phyloP scores from a whole-genome alignment of 2,888 invertebrate genomes.

The Nomada ruficornis region DNA sequence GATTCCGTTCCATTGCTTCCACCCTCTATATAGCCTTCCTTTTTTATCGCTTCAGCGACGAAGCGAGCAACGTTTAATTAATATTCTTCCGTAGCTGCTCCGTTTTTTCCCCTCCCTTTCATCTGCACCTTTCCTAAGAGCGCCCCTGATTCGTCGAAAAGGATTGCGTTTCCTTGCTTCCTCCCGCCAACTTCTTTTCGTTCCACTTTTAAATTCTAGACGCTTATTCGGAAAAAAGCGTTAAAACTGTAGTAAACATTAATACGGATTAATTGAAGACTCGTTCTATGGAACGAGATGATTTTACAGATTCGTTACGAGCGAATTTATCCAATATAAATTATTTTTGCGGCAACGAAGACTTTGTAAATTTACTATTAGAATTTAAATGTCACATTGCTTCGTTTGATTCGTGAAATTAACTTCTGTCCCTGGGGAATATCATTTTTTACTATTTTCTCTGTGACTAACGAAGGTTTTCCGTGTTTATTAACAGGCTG shows the following conservation, averaged over 20 bases:
- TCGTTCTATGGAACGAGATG: too few relatives aligned
- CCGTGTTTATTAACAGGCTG: conserved; percentile 59
- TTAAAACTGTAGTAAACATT: too few relatives aligned
- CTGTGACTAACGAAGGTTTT: neutral
- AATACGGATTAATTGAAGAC: too few relatives aligned
- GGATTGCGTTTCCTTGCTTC: neutral
- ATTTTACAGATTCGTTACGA: too few relatives aligned
- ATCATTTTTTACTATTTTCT: neutral
- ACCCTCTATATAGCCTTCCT: neutral
- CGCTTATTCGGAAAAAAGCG: too few relatives aligned
- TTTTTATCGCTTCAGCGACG: conserved; percentile 18
- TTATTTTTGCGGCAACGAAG: neutral
- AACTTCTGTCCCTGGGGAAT: too few relatives aligned
- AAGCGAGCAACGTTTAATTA: conserved; percentile 17
- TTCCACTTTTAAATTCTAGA: too few relatives aligned
- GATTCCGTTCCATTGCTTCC: conserved; percentile 32
- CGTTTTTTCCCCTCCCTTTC: neutral
- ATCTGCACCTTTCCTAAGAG: neutral
- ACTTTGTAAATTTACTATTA: neutral
- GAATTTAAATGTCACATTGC: neutral
- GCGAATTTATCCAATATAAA: neutral
- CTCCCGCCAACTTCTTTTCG: too few relatives aligned
- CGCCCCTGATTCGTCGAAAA: neutral
- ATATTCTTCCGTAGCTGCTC: conserved; percentile 10
- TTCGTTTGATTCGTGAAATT: too few relatives aligned